Base-by-base conservation (phyloP, 2,113 vertebrate genomes). In the Caranx ignobilis region DNA sequence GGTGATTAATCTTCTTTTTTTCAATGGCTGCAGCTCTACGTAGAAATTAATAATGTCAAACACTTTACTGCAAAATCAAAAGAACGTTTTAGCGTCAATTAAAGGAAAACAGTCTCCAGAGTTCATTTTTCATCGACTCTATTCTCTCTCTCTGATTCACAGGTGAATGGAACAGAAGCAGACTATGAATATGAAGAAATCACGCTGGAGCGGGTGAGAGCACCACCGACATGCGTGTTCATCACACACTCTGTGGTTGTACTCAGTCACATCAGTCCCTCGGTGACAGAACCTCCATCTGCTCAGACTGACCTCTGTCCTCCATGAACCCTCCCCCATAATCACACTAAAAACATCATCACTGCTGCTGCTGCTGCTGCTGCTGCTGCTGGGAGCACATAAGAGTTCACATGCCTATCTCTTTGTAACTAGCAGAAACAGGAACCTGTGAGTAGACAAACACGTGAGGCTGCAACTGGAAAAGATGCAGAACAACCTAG, bases 171-270 rank as follows among this genome's bases (percentile, higher is more conserved):
- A 87, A 93, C 92, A 86, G 92, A 93, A 87, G 92, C 92, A 76
- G 92, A 93, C 81, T 93, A 91, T 89, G 92, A 92, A 62, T 93
- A 92, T 85, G 92, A 93, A 75, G 92, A 93, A 86, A 92, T 93
- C 82, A 90, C 88, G 0, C 79, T 93, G 88, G 92, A 93, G 70
- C 82, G 92, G 92, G 92, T 93, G 91, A 92, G 67, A 71, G 59
- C 70, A 39, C 21, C 11, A 35, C 11, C 2, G 34, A 21, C 41
- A 69, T 66, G 45, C 21, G 19, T 6, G 34, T 6, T 3, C 57
- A 32, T 73, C 35, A 39, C n/a, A 65, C 63, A 41, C 63, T 21
- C 52, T 72, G 13, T 21, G 35, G 13, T 66, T 37, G 7, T 15
- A 32, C n/a, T 57, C 57, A 21, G 47, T 63, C 21, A 35, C 66